Evolutionary conservation across 1,140 invertebrate genomes (phyloP), one percentile per base, ranked within the genome.

Genomic region (Bombus ignitus): DNA sequence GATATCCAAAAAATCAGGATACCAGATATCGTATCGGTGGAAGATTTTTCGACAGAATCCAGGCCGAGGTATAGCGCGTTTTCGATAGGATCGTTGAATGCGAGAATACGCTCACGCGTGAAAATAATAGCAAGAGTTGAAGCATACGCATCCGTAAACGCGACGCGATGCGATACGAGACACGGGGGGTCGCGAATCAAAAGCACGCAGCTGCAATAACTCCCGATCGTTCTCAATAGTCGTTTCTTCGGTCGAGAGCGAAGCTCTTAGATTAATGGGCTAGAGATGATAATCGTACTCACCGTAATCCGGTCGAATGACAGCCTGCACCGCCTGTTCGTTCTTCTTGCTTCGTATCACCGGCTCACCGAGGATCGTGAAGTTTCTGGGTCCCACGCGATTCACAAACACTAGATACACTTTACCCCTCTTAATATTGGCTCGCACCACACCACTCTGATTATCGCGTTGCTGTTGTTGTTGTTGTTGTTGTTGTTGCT

Each of bases 331-430:
- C 86, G 95, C 95, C 89, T 95, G 95, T 88, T 94, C 94, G 91
- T 95, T 96, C 88, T 96, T 96, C 89, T 95, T 95, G 88, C 92
- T 95, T 82, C 94, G 93, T 79, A 94, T 92, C 87, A 96, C 95
- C 82, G 96, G 96, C 92, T 96, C 96, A 85, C 96, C 96, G 84
- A 96, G 95, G 81, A 96, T 96, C 88, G 96, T 96, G 93, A 96
- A 96, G 94, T 97, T 97, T 92, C 96, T 96, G 90, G 96, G 96
- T 94, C 96, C 96, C 87, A 96, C 96, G 92, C 96, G 96, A 92
- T 96, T 96, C 92, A 96, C 96, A 95, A 97, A 97, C 94, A 97
- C 96, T 93, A 96, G 94, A 95, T 97, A 97, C 93, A 96, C 95
- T 93, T 96, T 96, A 83, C 96, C 96, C 88, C 96, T 95, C 90